phyloP scores from a whole-genome alignment of 2,888 invertebrate genomes.

The Amphipyra berbera region DNA sequence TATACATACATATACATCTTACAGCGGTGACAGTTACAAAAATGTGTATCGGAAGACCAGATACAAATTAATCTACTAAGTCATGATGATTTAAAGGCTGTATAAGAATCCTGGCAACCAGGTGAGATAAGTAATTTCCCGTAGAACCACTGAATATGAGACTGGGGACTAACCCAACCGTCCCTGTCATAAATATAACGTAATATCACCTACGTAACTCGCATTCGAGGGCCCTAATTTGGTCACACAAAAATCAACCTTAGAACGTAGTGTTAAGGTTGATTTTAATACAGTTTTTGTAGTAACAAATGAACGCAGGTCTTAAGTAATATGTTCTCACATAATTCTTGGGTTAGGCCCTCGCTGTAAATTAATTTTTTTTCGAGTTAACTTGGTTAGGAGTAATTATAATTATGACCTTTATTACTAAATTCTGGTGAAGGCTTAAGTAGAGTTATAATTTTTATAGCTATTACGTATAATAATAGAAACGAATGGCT shows the following conservation, averaged over 20 bases:
- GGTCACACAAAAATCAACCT: conserved; percentile 11
- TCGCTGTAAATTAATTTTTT: conserved; percentile 53
- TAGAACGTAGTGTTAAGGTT: conserved; percentile 1
- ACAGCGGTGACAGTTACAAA: background rate
- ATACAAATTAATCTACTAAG: conserved; percentile 41
- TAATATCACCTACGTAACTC: conserved; percentile 59
- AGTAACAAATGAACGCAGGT: conserved; percentile 52
- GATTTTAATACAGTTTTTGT: background rate
- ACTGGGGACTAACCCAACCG: conserved; percentile 67
- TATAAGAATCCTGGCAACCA: conserved; percentile 55
- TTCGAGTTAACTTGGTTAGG: conserved; percentile 36
- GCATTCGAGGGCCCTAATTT: conserved; percentile 34
- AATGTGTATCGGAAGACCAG: background rate
- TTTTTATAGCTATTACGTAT: conserved; percentile 11
- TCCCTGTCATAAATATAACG: conserved; percentile 73
- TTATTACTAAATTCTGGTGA: conserved; percentile 29
- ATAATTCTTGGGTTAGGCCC: conserved; percentile 52
- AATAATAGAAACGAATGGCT: no score
- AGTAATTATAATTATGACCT: conserved; percentile 37
- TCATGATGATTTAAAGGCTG: conserved; percentile 53
- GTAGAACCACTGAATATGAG: conserved; percentile 72
- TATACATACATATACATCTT: no score
- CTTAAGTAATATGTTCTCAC: conserved; percentile 61
- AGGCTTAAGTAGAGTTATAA: conserved; percentile 22
- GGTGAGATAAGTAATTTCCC: conserved; percentile 74